phyloP scores from a whole-genome alignment of 1,140 invertebrate genomes.

The Lordiphosa collinella region DNA sequence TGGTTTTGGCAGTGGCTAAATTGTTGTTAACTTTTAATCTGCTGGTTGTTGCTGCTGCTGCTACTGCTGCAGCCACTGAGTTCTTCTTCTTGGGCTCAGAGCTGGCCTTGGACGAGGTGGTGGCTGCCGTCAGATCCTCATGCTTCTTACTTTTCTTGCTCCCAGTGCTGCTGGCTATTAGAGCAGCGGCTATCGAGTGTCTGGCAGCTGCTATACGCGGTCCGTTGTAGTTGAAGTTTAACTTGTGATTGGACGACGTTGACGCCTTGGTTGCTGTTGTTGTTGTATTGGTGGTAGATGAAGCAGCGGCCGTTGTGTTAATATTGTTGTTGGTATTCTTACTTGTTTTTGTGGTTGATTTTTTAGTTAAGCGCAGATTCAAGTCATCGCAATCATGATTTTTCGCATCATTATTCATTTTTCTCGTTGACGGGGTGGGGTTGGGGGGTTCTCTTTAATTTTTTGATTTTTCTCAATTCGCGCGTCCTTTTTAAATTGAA shows the following conservation, averaged over 20 bases:
- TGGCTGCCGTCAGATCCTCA: constrained; percentile 47
- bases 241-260: constrained; percentile 35
- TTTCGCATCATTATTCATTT: constrained; percentile 79
- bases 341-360: constrained; percentile 30
- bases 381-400: constrained; percentile 71
- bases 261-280: constrained; percentile 24
- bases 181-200: constrained; percentile 52
- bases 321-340: constrained; percentile 19
- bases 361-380: constrained; percentile 61
- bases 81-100: constrained; percentile 10
- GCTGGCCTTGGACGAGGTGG: constrained; percentile 6
- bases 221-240: constrained; percentile 47
- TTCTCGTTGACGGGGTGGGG: constrained; percentile 29
- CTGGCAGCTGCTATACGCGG: constrained; percentile 46
- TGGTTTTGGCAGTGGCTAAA: constrained; percentile 58
- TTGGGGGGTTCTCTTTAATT: constrained; percentile 22
- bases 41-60: constrained; percentile 14
- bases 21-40: constrained; percentile 64
- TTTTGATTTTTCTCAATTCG: constrained; percentile 36
- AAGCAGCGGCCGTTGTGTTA: constrained; percentile 1
- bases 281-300: constrained; percentile 21
- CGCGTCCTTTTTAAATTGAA: constrained; percentile 37
- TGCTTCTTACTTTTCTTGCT: constrained; percentile 52
- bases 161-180: constrained; percentile 24
- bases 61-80: background rate